Evolutionary conservation across 2,113 vertebrate genomes (phyloP).

Genomic region (Sialia sialis): DNA sequence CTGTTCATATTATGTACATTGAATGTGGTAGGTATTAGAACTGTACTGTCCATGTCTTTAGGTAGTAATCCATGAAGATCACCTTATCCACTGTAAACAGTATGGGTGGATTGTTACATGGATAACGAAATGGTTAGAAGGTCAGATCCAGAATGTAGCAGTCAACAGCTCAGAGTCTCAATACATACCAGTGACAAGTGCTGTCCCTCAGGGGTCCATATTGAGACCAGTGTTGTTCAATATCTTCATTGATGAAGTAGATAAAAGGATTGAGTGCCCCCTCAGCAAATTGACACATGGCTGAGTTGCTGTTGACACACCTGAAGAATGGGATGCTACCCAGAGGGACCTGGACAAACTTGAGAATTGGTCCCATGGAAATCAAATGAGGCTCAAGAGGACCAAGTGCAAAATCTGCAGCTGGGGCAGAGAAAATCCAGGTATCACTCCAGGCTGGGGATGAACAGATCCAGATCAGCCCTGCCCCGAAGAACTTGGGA

Average conservation of each 20-base stretch:
- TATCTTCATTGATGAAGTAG: too few species aligned
- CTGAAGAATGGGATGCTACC: background rate
- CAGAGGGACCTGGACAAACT: background rate
- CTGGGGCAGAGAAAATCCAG: too few species aligned
- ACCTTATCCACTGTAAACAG: background rate
- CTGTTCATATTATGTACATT: background rate
- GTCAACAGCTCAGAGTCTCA: background rate
- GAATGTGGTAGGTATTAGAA: background rate
- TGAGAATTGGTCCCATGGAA: too few species aligned
- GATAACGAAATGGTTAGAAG: background rate
- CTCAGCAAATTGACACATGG: background rate
- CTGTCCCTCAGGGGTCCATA: fast-evolving
- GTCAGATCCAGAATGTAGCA: background rate
- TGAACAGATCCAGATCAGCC: background rate
- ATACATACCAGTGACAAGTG: background rate
- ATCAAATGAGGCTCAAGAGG: background rate
- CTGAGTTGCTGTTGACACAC: background rate
- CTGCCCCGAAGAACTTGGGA: fast-evolving
- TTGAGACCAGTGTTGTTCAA: background rate
- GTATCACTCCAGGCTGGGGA: background rate
- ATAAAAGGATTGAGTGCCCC: background rate
- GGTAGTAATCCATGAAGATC: background rate
- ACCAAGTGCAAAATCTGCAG: background rate
- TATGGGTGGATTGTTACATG: fast-evolving
- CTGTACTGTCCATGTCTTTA: background rate